Evolutionary conservation across 2,113 vertebrate species (phyloP), one percentile per base, ranked within the genome.

Genomic region (Peromyscus californicus): DNA sequence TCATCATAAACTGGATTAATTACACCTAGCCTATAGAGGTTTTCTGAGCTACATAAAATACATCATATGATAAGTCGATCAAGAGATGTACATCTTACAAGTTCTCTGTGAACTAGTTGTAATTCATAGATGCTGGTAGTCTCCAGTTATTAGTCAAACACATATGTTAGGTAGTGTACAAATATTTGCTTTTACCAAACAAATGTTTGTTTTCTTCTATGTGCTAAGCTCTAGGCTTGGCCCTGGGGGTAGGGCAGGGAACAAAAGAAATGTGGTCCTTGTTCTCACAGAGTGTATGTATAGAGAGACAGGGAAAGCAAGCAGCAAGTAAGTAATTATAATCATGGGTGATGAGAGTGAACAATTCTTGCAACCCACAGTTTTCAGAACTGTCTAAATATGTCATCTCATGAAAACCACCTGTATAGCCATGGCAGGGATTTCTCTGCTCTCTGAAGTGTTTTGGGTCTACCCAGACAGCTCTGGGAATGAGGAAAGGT

Each of bases 321-420:
- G 54, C 67, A 63, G 78, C 75, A 93, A 54, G 76, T 72, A 93
- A 97, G 45, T 89, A 76, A 95, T 96, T 90, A 33, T 69, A 96
- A 82, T 85, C 69, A 90, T 85, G 24, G 72, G 31, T 75, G 74
- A 93, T 92, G 69, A 97, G 87, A 87, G 51, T 48, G 90, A 95
- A 85, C 51, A 86, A 36, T 95, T 96, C 65, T 72, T 86, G 70
- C 90, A 97, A 94, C 70, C 88, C 59, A 84, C 74, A 83, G 65
- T 96, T 92, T 96, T 92, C 61, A 79, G 76, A 97, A 86, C 79
- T 97, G 92, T 96, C 96, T 95, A 97, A 97, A 97, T 51, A 97
- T 96, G 96, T 89, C 96, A 96, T 95, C 65, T 94, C 76, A 90
- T 51, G 67, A 88, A 96, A 95, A 97, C 97, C 48, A 96, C 80